Evolutionary conservation across 2,113 vertebrate genomes (phyloP).

Genomic region (Alligator sinensis): DNA sequence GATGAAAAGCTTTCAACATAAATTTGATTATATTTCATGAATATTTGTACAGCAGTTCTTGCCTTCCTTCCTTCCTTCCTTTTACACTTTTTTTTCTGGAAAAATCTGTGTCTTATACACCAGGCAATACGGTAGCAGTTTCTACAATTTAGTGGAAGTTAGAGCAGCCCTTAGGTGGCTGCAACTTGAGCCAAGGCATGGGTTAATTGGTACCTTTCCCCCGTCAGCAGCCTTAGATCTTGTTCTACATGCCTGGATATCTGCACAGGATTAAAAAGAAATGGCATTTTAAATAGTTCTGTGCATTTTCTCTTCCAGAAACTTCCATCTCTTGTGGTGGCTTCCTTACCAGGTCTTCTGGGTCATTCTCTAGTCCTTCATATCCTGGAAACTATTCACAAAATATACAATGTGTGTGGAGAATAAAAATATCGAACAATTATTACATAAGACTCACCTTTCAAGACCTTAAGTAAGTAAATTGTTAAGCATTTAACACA

Average conservation of each 20-base stretch:
- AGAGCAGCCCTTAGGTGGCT: background rate
- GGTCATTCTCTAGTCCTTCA: constrained; percentile 30
- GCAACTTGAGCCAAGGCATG: background rate
- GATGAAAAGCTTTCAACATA: no score
- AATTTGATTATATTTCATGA: no score
- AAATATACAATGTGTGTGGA: constrained; percentile 6
- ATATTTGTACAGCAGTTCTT: no score
- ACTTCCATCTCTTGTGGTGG: background rate
- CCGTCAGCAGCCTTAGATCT: background rate
- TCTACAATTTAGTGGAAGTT: background rate
- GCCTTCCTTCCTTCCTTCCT: no score
- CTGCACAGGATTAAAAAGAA: background rate
- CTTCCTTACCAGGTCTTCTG: background rate
- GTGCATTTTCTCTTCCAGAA: background rate
- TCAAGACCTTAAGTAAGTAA: background rate
- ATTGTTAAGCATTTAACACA: background rate
- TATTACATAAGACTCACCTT: background rate
- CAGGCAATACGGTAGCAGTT: background rate
- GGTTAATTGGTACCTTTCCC: background rate
- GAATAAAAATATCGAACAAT: background rate
- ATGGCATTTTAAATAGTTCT: background rate
- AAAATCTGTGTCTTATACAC: no score
- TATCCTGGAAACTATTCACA: background rate
- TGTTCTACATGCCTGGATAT: background rate
- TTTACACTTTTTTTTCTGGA: no score